Evolutionary conservation across 1,140 invertebrate species (phyloP).

Genomic region (Drosophila subobscura): DNA sequence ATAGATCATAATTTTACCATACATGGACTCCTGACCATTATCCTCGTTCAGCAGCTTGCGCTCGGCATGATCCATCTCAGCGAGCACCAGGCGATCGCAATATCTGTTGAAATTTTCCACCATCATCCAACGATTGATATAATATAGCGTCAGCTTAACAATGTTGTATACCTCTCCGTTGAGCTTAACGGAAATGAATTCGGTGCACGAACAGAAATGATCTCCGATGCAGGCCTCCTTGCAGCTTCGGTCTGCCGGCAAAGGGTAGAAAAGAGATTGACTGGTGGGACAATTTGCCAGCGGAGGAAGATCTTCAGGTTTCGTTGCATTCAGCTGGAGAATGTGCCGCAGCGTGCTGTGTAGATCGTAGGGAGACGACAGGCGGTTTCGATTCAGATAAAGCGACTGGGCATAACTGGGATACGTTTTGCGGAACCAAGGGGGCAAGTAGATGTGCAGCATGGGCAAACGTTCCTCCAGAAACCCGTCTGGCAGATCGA

Average conservation of each 20-base stretch:
- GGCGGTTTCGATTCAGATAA: conserved; percentile 87
- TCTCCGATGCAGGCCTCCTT: conserved; percentile 87
- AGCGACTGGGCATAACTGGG: conserved; percentile 87
- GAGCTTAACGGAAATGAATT: conserved; percentile 79
- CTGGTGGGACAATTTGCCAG: conserved; percentile 85
- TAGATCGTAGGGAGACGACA: conserved; percentile 92
- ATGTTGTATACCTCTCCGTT: conserved; percentile 75
- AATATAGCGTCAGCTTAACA: conserved; percentile 83
- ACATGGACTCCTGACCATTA: no score
- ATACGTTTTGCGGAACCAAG: conserved; percentile 88
- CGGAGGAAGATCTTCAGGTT: neutral
- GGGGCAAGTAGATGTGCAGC: conserved; percentile 90
- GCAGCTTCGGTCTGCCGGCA: conserved; percentile 88
- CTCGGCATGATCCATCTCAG: conserved; percentile 27
- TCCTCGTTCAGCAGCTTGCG: neutral
- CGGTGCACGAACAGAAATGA: conserved; percentile 91
- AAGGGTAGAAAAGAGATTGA: conserved; percentile 87
- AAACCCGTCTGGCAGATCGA: conserved; percentile 87
- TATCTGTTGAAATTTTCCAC: conserved; percentile 8
- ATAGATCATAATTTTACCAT: neutral
- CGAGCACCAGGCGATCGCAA: conserved; percentile 28
- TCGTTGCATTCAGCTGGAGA: conserved; percentile 55
- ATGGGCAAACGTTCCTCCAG: conserved; percentile 95
- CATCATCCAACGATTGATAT: conserved; percentile 77
- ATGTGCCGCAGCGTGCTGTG: conserved; percentile 86